phyloP scores from a whole-genome alignment of 2,888 invertebrate genomes.

The Tetranychus truncatus region DNA sequence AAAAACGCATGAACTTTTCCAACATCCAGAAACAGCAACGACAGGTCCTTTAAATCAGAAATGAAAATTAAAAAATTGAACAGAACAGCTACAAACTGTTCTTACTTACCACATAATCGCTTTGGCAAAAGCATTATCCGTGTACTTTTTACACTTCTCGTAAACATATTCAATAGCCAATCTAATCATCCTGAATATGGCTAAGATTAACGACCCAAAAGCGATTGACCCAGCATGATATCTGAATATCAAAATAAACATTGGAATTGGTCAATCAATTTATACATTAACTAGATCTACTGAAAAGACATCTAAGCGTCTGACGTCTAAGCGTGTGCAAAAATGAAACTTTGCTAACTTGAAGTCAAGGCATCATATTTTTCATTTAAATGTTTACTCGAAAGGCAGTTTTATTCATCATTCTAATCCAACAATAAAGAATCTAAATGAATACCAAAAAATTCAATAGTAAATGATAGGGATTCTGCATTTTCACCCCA shows the following conservation, averaged over 20 bases:
- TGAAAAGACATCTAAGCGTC: no score
- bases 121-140: slow-evolving; percentile 28
- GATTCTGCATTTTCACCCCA: no score
- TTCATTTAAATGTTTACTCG: no score
- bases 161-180: slow-evolving; percentile 63
- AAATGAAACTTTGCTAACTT: no score
- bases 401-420: no score
- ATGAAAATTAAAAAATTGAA: background rate
- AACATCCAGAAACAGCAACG: slow-evolving; percentile 67
- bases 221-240: slow-evolving; percentile 79
- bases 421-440: no score
- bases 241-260: slow-evolving; percentile 34
- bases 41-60: slow-evolving; percentile 10
- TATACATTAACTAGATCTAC: no score
- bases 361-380: no score
- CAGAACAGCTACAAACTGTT: background rate
- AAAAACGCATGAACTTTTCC: slow-evolving; percentile 65
- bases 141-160: slow-evolving; percentile 57
- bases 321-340: no score
- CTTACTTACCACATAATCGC: slow-evolving; percentile 27
- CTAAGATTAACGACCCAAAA: slow-evolving; percentile 73
- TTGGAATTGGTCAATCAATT: no score
- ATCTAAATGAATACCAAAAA: no score
- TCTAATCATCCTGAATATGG: slow-evolving; percentile 69
- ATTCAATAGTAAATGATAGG: no score